Percentiles rank a stretch among this genome's conserved stretches.
Conservation (phyloP, 2,888 invertebrate genomes). For the Glaucopsyche alexis region DNA sequence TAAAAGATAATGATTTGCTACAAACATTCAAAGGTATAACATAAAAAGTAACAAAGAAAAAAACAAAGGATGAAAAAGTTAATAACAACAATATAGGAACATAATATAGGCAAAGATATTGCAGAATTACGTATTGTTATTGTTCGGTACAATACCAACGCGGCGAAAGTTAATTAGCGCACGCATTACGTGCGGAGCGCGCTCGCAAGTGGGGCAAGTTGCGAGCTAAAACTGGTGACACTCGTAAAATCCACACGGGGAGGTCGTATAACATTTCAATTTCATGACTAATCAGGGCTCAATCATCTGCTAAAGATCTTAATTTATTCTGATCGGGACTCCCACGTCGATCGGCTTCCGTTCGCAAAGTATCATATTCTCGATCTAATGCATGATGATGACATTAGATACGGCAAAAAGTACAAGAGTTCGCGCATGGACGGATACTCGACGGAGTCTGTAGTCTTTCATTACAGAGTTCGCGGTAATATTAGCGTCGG, state of each 20-base stretch:
- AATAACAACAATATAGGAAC: conserved; percentile 2
- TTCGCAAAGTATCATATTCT: conserved; percentile 43
- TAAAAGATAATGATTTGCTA: neutral
- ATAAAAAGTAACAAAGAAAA: neutral
- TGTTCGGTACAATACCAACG: conserved; percentile 28
- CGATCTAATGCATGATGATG: conserved; percentile 43
- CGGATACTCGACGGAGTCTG: conserved; percentile 44
- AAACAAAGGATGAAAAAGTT: neutral
- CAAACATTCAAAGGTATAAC: neutral
- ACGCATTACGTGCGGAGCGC: conserved; percentile 8
- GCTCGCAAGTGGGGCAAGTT: conserved; percentile 24
- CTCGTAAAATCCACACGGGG: conserved; percentile 58
- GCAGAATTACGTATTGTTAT: conserved; percentile 15
- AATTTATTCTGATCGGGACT: conserved; percentile 48
- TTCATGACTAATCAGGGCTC: neutral
- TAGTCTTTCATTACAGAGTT: conserved; percentile 66
- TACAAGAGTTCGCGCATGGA: conserved; percentile 42
- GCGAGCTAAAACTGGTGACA: conserved; percentile 44
- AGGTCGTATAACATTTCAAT: conserved; percentile 46
- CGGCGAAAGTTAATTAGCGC: conserved; percentile 23
- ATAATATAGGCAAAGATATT: neutral
- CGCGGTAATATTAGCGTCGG: conserved; percentile 62
- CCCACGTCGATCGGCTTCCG: conserved; percentile 56
- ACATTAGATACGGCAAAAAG: conserved; percentile 49
- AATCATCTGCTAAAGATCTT: conserved; percentile 4